Evolutionary conservation across 2,888 invertebrate species (phyloP), one percentile per base, ranked within the genome.

Genomic region (Pinctada fucata): DNA sequence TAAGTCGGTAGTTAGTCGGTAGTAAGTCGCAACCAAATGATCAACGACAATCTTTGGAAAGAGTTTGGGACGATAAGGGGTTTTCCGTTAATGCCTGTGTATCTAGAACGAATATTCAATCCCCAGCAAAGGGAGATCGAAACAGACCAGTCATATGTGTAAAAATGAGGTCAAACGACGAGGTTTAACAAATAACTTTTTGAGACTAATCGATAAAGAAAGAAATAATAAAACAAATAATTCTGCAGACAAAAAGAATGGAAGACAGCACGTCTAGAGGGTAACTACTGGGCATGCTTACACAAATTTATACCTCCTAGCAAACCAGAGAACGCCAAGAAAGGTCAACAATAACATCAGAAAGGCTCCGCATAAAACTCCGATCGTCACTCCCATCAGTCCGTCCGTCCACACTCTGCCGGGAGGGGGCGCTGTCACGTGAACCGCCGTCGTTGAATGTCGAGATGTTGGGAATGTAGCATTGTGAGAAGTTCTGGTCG

Each of bases 291-390:
- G 13, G 58, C 58, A 78, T 72, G 69, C 79, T 79, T 73, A 79
- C 79, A 73, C 74, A 73, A 76, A 72, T 63, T 49, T 73, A 66
- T 79, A 76, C 65, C 79, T 66, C 70, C 79, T 73, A 65, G 72
- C 73, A 52, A 76, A 76, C 79, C 79, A 79, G 58, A 79, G 58
- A 10, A 76, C 69, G 13, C 76, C 79, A 49, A 79, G 49, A 48
- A 70, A 52, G 49, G 76, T 70, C 52, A 79, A 52, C 31, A 79
- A 72, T 2, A 77, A 31, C 51, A 78, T 74, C 49, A 78, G 70
- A 52, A 78, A 78, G 16, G 70, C 78, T 47, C 78, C 78, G 47
- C 74, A 70, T 49, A 78, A 51, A 5, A 74, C 74, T 5, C 74
- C 78, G 16, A 70, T 64, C n/a, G 78, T 78, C 47, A 78, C 63